These are phyloP conservation scores for Hydractinia echinata DNA, from an alignment of 30 jellyfish, hydroid and myxozoan species.

Conservation along the genomic window DNA sequence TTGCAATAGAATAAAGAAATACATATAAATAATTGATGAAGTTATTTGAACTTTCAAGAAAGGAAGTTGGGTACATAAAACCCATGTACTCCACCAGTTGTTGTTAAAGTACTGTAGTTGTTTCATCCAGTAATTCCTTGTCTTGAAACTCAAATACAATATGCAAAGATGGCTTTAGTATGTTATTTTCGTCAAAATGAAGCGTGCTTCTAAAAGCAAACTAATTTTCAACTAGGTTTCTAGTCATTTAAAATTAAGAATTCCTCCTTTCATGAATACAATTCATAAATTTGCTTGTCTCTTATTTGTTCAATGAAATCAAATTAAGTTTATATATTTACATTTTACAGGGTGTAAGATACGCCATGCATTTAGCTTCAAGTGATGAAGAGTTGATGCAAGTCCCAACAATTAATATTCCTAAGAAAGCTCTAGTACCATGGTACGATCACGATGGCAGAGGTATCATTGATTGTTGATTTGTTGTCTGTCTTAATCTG, in stretches of 20 bases:
- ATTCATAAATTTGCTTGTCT: not conserved
- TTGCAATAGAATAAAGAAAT: too few species aligned
- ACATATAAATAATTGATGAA: too few species aligned
- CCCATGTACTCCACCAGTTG: too few species aligned
- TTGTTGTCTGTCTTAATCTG: too few species aligned
- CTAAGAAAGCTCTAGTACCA: slow-evolving; percentile 41
- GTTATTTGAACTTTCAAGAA: too few species aligned
- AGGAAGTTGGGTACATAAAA: too few species aligned
- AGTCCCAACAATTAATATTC: slow-evolving; percentile 28
- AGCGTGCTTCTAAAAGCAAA: not conserved
- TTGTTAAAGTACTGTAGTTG: too few species aligned
- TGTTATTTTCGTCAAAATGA: too few species aligned
- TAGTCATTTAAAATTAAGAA: not conserved
- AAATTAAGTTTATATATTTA: not conserved
- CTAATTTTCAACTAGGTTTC: not conserved
- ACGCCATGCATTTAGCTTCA: slow-evolving; percentile 36
- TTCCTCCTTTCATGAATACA: too few species aligned
- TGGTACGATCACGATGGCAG: slow-evolving; percentile 44
- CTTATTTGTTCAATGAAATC: not conserved
- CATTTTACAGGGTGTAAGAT: slow-evolving; percentile 40
- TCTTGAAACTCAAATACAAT: too few species aligned
- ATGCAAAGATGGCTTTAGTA: too few species aligned
- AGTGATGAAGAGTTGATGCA: slow-evolving; percentile 43
- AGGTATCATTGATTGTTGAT: not conserved
- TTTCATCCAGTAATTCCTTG: too few species aligned